Evolutionary conservation across 2,113 vertebrate species (phyloP).

Genomic region (Crotalus helleri): DNA sequence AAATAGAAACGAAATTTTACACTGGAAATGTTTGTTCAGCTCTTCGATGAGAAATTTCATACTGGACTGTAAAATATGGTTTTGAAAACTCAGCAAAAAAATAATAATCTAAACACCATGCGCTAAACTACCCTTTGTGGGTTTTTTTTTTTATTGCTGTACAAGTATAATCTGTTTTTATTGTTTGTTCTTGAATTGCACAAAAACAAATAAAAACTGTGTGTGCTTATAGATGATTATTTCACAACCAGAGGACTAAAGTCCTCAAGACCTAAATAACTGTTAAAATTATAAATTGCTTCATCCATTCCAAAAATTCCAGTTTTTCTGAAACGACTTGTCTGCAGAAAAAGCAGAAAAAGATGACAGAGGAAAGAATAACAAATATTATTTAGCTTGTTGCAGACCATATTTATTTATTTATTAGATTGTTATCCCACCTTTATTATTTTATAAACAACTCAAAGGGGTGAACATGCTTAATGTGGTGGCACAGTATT

Average conservation of each 20-base stretch:
- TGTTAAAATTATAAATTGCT: neutral
- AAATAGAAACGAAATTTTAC: neutral
- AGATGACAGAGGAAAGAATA: neutral
- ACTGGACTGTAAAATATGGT: neutral
- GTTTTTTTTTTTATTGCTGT: neutral
- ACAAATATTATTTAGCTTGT: neutral
- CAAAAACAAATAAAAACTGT: neutral
- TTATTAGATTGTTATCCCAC: neutral
- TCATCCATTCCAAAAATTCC: neutral
- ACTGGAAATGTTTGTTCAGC: neutral
- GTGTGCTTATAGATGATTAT: neutral
- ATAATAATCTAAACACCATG: neutral
- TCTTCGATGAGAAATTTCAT: neutral
- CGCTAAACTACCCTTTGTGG: neutral
- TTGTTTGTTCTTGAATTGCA: neutral
- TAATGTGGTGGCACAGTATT: too few relatives aligned
- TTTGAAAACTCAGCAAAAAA: neutral
- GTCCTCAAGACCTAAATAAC: neutral
- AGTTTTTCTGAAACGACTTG: neutral
- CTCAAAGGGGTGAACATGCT: neutral
- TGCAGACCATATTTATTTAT: neutral
- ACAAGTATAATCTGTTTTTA: neutral
- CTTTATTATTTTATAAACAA: neutral
- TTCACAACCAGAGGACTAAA: neutral
- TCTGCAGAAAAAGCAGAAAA: neutral